Evolutionary conservation across 2,888 invertebrate species (phyloP).

Genomic region (Apamea epomidion): DNA sequence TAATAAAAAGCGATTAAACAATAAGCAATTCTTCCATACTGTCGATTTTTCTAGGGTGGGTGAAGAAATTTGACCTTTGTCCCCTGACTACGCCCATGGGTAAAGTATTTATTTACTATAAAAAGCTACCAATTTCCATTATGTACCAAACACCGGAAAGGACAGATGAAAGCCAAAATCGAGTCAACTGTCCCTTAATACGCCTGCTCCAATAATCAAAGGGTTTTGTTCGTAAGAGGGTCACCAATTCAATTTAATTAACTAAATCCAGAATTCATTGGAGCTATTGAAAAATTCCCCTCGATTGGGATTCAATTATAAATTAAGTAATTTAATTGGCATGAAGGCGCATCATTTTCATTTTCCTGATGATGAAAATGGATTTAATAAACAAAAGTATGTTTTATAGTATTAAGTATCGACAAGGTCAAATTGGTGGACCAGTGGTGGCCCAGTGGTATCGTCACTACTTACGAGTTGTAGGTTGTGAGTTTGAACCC

Average conservation of each 20-base stretch:
- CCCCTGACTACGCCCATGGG: too few relatives aligned
- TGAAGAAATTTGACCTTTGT: too few relatives aligned
- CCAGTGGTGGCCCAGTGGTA: too few relatives aligned
- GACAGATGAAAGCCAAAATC: constrained; percentile 6
- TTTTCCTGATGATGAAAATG: background rate
- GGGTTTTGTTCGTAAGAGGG: constrained; percentile 18
- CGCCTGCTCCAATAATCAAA: constrained; percentile 44
- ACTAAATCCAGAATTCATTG: constrained; percentile 26
- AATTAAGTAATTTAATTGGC: constrained; percentile 34
- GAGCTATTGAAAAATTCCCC: constrained; percentile 5
- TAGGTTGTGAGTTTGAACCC: too few relatives aligned
- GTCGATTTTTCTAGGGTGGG: too few relatives aligned
- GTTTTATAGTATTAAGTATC: too few relatives aligned
- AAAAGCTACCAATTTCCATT: background rate
- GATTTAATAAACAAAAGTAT: too few relatives aligned
- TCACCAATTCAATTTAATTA: constrained; percentile 51
- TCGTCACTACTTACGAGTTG: too few relatives aligned
- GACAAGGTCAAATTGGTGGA: too few relatives aligned
- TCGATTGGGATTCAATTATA: constrained; percentile 1
- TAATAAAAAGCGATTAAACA: too few relatives aligned
- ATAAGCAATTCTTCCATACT: too few relatives aligned
- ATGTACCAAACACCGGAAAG: background rate
- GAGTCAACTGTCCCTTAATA: constrained; percentile 22
- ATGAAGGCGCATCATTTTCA: background rate
- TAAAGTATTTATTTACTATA: background rate